These are phyloP conservation scores for Osmerus eperlanus DNA, from an alignment of 2,113 vertebrate species.

Conservation along the genomic window DNA sequence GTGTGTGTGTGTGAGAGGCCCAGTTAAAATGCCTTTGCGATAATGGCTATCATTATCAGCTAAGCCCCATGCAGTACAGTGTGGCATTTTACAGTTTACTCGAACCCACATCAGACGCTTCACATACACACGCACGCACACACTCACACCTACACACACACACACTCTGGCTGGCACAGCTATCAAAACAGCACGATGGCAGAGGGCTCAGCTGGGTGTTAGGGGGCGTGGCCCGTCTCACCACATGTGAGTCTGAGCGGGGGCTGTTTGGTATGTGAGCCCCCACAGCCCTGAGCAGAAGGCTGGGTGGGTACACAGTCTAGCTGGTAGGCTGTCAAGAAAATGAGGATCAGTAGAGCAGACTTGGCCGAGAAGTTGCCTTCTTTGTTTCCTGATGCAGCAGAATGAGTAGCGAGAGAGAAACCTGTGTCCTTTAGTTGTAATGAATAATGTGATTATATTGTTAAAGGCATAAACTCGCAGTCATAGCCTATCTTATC, in stretches of 20 bases:
- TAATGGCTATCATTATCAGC: constrained; percentile 70
- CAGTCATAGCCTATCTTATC: neutral
- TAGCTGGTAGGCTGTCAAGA: no score
- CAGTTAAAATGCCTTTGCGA: constrained; percentile 64
- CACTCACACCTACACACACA: neutral
- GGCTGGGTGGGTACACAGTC: no score
- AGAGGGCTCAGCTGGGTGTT: constrained; percentile 52
- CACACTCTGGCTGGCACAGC: constrained; percentile 35
- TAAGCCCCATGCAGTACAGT: constrained; percentile 64
- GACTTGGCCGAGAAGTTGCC: no score
- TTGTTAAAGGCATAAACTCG: neutral
- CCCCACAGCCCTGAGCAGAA: constrained; percentile 26
- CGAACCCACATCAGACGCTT: constrained; percentile 66
- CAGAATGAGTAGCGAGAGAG: no score
- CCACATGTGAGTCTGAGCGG: constrained; percentile 54
- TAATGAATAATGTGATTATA: no score
- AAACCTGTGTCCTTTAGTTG: no score
- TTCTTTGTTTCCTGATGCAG: no score
- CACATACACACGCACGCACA: constrained; percentile 11
- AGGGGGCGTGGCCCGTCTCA: constrained; percentile 37
- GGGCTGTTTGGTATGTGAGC: constrained; percentile 38
- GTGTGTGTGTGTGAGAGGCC: constrained; percentile 31
- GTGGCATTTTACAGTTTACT: constrained; percentile 68
- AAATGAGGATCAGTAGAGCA: no score
- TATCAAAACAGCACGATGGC: constrained; percentile 60